phyloP scores from a whole-genome alignment of 2,113 vertebrate species.

The Loxodonta africana region DNA sequence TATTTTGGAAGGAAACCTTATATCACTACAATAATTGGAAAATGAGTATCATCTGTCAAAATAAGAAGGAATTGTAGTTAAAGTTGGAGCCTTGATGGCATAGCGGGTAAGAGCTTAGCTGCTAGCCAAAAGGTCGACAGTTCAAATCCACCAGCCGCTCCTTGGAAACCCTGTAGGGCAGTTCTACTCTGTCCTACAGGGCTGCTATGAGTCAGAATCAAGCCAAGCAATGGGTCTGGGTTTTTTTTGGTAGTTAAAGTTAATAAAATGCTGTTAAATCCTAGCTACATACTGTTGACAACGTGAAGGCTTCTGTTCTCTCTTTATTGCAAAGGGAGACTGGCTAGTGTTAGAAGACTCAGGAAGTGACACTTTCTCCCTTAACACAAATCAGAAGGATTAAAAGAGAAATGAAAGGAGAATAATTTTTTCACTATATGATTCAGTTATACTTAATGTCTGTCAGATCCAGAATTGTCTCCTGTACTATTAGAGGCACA shows the following conservation, averaged over 20 bases:
- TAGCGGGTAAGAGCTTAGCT: too few relatives aligned
- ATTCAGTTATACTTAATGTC: not conserved
- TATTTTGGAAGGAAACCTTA: conserved; percentile 8
- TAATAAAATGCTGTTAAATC: not conserved
- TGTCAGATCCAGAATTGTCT: not conserved
- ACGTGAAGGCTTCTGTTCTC: not conserved
- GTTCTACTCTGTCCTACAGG: too few relatives aligned
- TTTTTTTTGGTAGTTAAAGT: not conserved
- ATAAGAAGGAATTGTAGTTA: not conserved
- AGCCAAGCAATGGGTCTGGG: too few relatives aligned
- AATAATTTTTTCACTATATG: not conserved
- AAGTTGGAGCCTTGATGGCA: not conserved
- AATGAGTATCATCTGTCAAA: not conserved
- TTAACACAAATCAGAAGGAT: conserved; percentile 23
- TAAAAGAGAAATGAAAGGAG: not conserved
- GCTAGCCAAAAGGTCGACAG: too few relatives aligned
- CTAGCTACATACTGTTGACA: not conserved
- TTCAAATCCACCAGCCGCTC: too few relatives aligned
- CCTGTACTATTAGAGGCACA: too few relatives aligned
- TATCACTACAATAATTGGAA: not conserved
- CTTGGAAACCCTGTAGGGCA: too few relatives aligned
- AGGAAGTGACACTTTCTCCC: not conserved
- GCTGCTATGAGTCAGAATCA: too few relatives aligned
- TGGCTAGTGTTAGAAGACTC: not conserved
- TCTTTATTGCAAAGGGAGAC: not conserved